These are phyloP conservation scores for Pocillopora verrucosa DNA, from an alignment of 64 coral and sea anemone species.

Conservation along the genomic window DNA sequence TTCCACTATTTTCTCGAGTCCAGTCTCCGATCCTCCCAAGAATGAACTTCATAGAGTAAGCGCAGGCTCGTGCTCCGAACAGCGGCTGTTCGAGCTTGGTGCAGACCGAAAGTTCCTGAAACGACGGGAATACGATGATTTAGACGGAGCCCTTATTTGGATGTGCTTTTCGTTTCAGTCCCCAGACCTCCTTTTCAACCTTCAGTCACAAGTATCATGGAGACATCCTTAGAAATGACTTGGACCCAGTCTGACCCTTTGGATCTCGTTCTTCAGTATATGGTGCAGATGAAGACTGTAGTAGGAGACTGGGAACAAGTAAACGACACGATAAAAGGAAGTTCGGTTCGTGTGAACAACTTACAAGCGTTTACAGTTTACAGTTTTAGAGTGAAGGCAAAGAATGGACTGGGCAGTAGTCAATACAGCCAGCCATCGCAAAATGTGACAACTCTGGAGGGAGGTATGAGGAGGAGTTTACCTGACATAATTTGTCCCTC, in stretches of 20 bases:
- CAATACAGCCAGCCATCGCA: constrained; percentile 22
- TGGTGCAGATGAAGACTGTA: constrained; percentile 25
- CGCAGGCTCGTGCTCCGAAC: too few relatives aligned
- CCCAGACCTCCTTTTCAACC: constrained; percentile 15
- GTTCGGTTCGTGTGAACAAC: constrained; percentile 29
- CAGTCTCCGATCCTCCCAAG: too few relatives aligned
- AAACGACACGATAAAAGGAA: constrained; percentile 27
- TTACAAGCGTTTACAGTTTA: constrained; percentile 65
- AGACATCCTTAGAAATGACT: constrained; percentile 43
- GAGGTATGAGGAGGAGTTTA: not conserved
- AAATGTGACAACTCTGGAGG: constrained; percentile 55
- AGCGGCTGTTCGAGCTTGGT: too few relatives aligned
- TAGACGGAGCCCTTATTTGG: not conserved
- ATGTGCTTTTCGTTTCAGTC: constrained; percentile 28
- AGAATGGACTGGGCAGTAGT: constrained; percentile 82
- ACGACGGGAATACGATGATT: not conserved
- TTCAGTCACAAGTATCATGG: not conserved
- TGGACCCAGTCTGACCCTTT: constrained; percentile 20
- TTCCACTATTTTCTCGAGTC: too few relatives aligned
- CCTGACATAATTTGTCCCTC: not conserved
- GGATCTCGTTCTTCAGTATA: constrained; percentile 42
- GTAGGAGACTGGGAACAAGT: constrained; percentile 43
- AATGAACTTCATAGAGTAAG: too few relatives aligned
- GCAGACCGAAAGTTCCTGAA: not conserved
- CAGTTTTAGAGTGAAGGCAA: constrained; percentile 52